A percentile compares a stretch with the other conserved stretches of the same genome.
phyloP scores from a whole-genome alignment of 1,140 invertebrate genomes.

The Alviniconcha marisindica region DNA sequence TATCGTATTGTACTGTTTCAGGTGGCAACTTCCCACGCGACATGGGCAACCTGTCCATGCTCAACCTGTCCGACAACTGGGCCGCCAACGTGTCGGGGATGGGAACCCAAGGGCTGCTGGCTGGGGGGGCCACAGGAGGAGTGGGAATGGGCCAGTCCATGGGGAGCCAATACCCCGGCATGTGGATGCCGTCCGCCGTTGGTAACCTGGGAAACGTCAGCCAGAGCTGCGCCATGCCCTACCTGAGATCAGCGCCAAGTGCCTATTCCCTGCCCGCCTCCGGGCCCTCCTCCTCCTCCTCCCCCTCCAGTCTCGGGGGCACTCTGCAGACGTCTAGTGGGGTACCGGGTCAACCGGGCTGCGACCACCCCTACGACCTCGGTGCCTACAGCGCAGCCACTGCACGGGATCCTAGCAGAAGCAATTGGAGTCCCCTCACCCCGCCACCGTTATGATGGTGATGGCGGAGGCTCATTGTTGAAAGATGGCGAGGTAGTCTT shows the following conservation, averaged over 20 bases:
- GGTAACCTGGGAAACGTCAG: conserved; percentile 67
- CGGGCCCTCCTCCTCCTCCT: conserved; percentile 35
- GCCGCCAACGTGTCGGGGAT: conserved; percentile 62
- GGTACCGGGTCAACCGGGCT: conserved; percentile 39
- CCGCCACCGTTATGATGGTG: conserved; percentile 64
- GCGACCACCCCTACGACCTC: conserved; percentile 67
- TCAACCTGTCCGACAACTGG: conserved; percentile 69
- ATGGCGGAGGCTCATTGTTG: too few species aligned
- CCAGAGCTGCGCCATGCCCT: conserved; percentile 72
- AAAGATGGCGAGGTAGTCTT: too few species aligned
- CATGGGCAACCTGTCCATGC: conserved; percentile 66
- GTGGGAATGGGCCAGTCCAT: conserved; percentile 56
- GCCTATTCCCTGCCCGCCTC: conserved; percentile 50
- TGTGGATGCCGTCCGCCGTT: conserved; percentile 67
- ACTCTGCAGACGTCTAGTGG: conserved; percentile 37
- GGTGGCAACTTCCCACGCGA: conserved; percentile 63
- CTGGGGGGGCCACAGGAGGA: conserved; percentile 39
- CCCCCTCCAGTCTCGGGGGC: conserved; percentile 47
- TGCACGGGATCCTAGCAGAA: conserved; percentile 51
- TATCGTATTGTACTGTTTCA: too few species aligned
- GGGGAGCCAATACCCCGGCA: conserved; percentile 63
- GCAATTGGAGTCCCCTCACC: conserved; percentile 65
- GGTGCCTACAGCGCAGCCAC: conserved; percentile 51
- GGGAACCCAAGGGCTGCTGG: conserved; percentile 42
- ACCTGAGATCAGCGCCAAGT: conserved; percentile 56